Base-by-base conservation (phyloP, 1,140 invertebrate genomes). In the Archivesica marissinica region DNA sequence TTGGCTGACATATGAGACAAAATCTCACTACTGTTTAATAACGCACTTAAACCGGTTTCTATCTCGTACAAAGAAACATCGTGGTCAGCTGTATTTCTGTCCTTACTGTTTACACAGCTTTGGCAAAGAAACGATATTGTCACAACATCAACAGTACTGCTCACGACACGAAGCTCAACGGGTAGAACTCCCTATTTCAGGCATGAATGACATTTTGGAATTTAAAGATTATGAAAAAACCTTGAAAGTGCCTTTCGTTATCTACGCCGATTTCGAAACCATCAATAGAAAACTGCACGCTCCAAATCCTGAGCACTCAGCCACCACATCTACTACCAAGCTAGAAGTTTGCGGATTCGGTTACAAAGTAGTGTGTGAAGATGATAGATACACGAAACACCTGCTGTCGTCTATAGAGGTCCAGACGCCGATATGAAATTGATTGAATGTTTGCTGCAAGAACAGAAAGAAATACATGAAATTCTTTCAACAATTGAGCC, bases 201-300 rank as follows among this genome's bases (percentile, higher is more conserved):
- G n/a, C n/a, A n/a, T n/a, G n/a, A n/a, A n/a, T n/a, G n/a, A n/a
- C n/a, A n/a, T n/a, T n/a, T n/a, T n/a, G n/a, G n/a, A 78, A 61
- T 78, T 78, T 64, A 78, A 78, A 64, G 56, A 78, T 39, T 78
- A 39, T 78, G 54, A 64, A 72, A 77, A 76, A 56, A 59, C 33
- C 50, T 38, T 41, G 56, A 38, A 35, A 25, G 74, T 61, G n/a
- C 74, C 75, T 15, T 44, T 61, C 64, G 28, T 78, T 0, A 64
- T 78, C 17, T 78, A 61, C 23, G 75, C 75, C 20, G 75, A 64
- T 44, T 78, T 78, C 28, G 54, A 78, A 59, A 54, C 64, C 17
- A 20, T 82, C 15, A 70, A 59, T 25, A 28, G 41, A 66, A 44
- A 56, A 79, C 56, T 79, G 47, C 28, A n/a, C 28, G 41, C 35